Evolutionary conservation across 53 echinoderm and acorn worm genomes (phyloP).

Genomic region (Zoroaster sp.): DNA sequence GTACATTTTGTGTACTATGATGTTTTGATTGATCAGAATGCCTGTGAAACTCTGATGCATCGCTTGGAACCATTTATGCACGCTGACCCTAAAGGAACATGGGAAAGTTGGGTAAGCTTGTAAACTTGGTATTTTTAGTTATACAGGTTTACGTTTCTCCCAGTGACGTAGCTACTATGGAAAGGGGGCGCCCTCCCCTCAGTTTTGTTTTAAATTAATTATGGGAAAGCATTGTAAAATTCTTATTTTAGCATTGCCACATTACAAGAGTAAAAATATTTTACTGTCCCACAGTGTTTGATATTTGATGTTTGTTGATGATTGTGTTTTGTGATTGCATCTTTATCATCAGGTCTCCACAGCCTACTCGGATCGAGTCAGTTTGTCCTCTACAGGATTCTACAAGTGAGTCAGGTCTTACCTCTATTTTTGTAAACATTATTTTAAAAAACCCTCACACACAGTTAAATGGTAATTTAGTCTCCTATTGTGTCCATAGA

Average conservation of each 20-base stretch:
- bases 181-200: neutral
- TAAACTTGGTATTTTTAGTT: neutral
- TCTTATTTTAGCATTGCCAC: too few relatives aligned
- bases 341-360: slow-evolving; percentile 58
- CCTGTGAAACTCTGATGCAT: slow-evolving; percentile 74
- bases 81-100: slow-evolving; percentile 74
- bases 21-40: too few relatives aligned
- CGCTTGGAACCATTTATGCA: slow-evolving; percentile 73
- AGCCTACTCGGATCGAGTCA: slow-evolving; percentile 72
- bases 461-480: too few relatives aligned
- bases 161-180: too few relatives aligned
- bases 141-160: neutral
- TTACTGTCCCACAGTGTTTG: too few relatives aligned
- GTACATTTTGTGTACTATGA: too few relatives aligned
- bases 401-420: slow-evolving; percentile 62
- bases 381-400: slow-evolving; percentile 75
- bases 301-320: too few relatives aligned
- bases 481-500: neutral
- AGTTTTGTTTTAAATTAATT: too few relatives aligned
- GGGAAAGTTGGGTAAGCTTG: slow-evolving; percentile 88
- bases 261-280: too few relatives aligned
- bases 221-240: neutral
- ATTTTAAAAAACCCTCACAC: neutral
- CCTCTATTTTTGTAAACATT: neutral
- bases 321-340: too few relatives aligned